phyloP scores from a whole-genome alignment of 2,113 vertebrate genomes.

The Phalacrocorax pelagicus region DNA sequence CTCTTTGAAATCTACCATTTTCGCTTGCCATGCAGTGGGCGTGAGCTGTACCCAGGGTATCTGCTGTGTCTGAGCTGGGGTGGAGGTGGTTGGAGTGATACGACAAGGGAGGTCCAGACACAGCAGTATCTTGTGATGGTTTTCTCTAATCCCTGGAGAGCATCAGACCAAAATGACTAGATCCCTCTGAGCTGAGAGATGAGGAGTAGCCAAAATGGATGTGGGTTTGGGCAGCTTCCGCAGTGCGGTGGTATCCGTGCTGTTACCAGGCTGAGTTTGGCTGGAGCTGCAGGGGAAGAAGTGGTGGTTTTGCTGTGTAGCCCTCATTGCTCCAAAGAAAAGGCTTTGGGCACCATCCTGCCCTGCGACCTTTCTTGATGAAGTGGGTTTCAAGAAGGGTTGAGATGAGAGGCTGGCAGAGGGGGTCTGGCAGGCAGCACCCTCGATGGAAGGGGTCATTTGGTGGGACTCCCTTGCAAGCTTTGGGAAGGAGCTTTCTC shows the following conservation, averaged over 20 bases:
- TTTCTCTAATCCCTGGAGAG: not conserved
- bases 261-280: not conserved
- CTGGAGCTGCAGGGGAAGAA: not conserved
- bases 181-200: not conserved
- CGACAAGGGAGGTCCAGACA: not conserved
- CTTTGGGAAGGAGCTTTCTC: not conserved
- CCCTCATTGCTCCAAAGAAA: not conserved
- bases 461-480: not conserved
- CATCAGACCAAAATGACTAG: not conserved
- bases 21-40: not conserved
- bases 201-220: too few relatives aligned
- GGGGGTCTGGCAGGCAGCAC: not conserved
- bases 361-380: not conserved
- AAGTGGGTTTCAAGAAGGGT: not conserved
- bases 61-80: not conserved
- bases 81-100: not conserved
- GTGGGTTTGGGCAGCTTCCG: not conserved
- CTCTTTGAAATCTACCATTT: not conserved
- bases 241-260: fast-evolving
- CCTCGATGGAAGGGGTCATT: not conserved
- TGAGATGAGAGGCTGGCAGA: not conserved
- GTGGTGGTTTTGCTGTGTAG: not conserved
- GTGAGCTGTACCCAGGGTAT: not conserved
- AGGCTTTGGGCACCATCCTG: not conserved
- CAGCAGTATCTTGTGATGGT: not conserved